These are phyloP conservation scores for Thamnaconus septentrionalis DNA, from an alignment of 2,113 vertebrate species.

Conservation along the genomic window DNA sequence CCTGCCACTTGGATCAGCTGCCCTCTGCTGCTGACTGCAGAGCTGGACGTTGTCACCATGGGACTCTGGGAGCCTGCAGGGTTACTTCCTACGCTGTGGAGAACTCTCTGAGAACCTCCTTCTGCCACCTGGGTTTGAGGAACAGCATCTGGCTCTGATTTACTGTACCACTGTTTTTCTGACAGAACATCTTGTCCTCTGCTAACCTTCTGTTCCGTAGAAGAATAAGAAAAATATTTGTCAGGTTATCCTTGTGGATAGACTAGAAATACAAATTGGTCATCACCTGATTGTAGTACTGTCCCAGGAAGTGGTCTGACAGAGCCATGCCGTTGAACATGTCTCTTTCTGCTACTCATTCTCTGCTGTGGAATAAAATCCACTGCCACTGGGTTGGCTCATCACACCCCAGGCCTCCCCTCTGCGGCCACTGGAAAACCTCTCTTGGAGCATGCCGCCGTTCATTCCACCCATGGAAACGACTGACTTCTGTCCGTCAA, in stretches of 20 bases:
- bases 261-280: not conserved
- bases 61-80: too few relatives aligned
- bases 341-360: too few relatives aligned
- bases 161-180: conserved; percentile 40
- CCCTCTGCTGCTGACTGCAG: too few relatives aligned
- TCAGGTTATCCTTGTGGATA: too few relatives aligned
- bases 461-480: conserved; percentile 31
- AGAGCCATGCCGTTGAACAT: conserved; percentile 60
- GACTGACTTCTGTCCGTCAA: conserved; percentile 6
- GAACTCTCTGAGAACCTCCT: conserved; percentile 18
- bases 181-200: conserved; percentile 59
- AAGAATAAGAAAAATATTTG: too few relatives aligned
- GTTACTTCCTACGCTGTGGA: too few relatives aligned
- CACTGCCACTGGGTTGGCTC: not conserved
- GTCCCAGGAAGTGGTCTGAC: conserved; percentile 53
- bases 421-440: conserved; percentile 4
- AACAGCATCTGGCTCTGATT: conserved; percentile 25
- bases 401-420: not conserved
- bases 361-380: too few relatives aligned
- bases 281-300: conserved; percentile 72
- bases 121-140: conserved; percentile 30
- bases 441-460: not conserved
- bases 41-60: too few relatives aligned
- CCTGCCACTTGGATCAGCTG: too few relatives aligned
- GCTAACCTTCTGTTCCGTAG: conserved; percentile 86